These are phyloP conservation scores for Drosophila baimaii DNA, from an alignment of 1,140 invertebrate species.

Conservation along the genomic window DNA sequence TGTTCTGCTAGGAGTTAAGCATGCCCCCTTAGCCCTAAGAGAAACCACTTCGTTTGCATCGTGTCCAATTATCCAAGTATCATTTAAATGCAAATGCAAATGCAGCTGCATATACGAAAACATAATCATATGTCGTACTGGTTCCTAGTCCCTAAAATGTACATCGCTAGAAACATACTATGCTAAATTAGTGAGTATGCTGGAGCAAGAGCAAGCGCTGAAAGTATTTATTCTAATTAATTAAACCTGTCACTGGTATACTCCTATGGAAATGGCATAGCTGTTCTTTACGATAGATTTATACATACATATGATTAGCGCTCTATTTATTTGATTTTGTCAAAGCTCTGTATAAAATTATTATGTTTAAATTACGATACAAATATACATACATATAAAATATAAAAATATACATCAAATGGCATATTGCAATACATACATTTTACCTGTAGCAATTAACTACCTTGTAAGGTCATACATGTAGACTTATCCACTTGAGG, in stretches of 20 bases:
- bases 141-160: conserved; percentile 77
- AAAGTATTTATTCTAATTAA: conserved; percentile 78
- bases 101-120: conserved; percentile 25
- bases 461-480: conserved; percentile 35
- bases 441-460: conserved; percentile 48
- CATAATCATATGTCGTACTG: conserved; percentile 71
- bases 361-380: conserved; percentile 53
- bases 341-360: conserved; percentile 55
- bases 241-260: conserved; percentile 62
- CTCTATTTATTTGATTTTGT: conserved; percentile 52
- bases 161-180: conserved; percentile 58
- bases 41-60: conserved; percentile 36
- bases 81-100: conserved; percentile 15
- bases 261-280: conserved; percentile 60
- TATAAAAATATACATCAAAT: conserved; percentile 39
- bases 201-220: conserved; percentile 37
- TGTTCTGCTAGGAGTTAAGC: conserved; percentile 50
- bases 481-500: conserved; percentile 56
- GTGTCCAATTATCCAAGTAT: conserved; percentile 44
- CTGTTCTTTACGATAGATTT: conserved; percentile 56
- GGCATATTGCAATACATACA: conserved; percentile 68
- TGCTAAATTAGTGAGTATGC: conserved; percentile 61
- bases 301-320: conserved; percentile 36
- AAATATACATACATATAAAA: conserved; percentile 34
- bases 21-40: conserved; percentile 35